Evolutionary conservation across 2,888 invertebrate species (phyloP), one percentile per base, ranked within the genome.

Genomic region (Flexamia atlantica): DNA sequence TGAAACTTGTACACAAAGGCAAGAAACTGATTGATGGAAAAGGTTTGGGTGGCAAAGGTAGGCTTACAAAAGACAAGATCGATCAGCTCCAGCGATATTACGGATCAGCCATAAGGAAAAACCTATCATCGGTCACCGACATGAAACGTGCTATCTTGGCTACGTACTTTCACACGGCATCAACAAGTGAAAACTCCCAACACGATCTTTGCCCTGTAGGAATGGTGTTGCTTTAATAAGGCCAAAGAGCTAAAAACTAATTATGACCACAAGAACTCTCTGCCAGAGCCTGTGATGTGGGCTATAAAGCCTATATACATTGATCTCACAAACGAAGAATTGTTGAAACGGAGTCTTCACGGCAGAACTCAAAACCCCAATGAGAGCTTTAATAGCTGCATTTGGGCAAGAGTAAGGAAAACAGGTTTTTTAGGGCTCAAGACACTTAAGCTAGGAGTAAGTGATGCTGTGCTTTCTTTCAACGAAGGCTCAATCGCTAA

Each of bases 61-160:
- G 87, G 72, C 74, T 88, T 20, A 87, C 86, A 12, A 87, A 87
- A 25, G 82, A 84, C 60, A 32, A 86, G 14, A 87, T 88, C 28
- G 84, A 87, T 53, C 81, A 87, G 79, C 68, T 88, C 42, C 86
- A 86, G 30, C 81, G 68, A n/a, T 88, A 86, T 83, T 88, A 88
- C 83, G 87, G 88, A 14, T 46, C 86, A 14, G 88, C 87, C 9
- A 88, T 88, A 70, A 81, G 87, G 57, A 68, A 84, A 9, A 85
- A 87, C n/a, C n/a, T n/a, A n/a, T n/a, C n/a, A n/a, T n/a, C n/a
- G n/a, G n/a, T n/a, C n/a, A n/a, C n/a, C n/a, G n/a, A n/a, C n/a
- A n/a, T n/a, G n/a, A n/a, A n/a, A n/a, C n/a, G n/a, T n/a, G n/a
- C n/a, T n/a, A n/a, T n/a, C n/a, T n/a, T n/a, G n/a, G 9, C 36